Conservation (phyloP, 2,797 vertebrate species). For the Avahi laniger region DNA sequence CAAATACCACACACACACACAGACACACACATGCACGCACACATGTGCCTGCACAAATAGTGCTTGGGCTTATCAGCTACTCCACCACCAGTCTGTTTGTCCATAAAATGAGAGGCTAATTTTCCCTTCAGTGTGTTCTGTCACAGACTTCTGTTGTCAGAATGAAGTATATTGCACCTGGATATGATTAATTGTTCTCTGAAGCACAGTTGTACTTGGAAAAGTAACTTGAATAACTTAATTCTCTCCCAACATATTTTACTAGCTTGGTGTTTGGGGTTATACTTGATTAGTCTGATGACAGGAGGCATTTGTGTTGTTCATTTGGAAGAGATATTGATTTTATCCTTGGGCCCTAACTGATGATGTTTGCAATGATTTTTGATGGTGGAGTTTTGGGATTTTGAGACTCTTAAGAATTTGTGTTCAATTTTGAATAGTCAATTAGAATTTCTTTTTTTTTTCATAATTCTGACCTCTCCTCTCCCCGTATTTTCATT, state of each 20-base stretch:
- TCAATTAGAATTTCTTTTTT: background rate
- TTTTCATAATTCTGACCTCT: background rate
- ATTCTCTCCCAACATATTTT: background rate
- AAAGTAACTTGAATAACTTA: slow-evolving; percentile 21
- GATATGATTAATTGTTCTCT: background rate
- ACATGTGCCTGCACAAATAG: rapidly evolving
- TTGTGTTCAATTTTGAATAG: background rate
- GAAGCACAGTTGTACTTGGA: background rate
- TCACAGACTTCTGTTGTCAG: background rate
- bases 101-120: background rate
- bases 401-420: background rate
- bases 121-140: background rate
- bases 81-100: background rate
- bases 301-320: background rate
- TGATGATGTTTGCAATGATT: background rate
- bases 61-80: no score
- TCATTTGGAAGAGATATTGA: background rate
- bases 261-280: background rate
- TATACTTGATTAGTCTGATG: background rate
- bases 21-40: rapidly evolving
- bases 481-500: background rate
- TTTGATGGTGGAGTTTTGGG: background rate
- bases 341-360: background rate
- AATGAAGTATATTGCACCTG: background rate
- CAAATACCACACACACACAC: background rate